Base-by-base conservation (phyloP, 2,797 vertebrate genomes). In the Cephalopachus bancanus region DNA sequence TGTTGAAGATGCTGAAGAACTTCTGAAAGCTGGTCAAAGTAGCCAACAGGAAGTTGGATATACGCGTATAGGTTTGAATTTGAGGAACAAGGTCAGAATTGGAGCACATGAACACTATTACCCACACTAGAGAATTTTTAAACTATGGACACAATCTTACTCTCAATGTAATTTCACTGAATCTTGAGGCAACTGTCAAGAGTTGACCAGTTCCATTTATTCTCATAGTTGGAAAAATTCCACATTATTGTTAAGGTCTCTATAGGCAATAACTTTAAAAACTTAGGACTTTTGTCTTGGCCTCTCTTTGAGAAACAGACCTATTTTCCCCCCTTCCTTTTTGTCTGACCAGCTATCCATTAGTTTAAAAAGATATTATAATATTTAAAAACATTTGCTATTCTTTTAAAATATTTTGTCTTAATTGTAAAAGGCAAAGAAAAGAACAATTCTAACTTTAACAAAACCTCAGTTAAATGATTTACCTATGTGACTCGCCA, bases 161-260 rank as follows among this genome's bases (percentile, higher is more conserved):
- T 95, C 93, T 95, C 7, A 1, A 78, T 11, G 53, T 55, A 71
- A 96, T 93, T 79, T 95, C 91, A 97, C 33, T 93, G 89, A 91
- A 95, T 83, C 91, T 95, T 97, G 89, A 96, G 79, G 91, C 79
- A 96, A 95, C 95, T 95, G 59, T 95, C 78, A 95, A 96, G 90
- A 97, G 80, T 65, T 95, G 89, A 96, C 96, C 74, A 88, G 90
- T 92, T 92, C 87, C 93, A 92, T 96, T 96, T 97, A 97, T 95
- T 97, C 89, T 96, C 83, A 92, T n/a, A 90, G 80, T 83, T 96
- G 84, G 76, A 95, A 94, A 96, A 96, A 93, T 80, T 96, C 87
- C 94, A 97, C 71, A 85, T 53, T 65, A 86, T 81, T 79, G n/a
- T 96, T 93, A 92, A 62, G 95, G 17, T 96, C 81, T 95, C 71